phyloP scores from a whole-genome alignment of 2,888 invertebrate genomes.

The Ditylenchus weischeri region DNA sequence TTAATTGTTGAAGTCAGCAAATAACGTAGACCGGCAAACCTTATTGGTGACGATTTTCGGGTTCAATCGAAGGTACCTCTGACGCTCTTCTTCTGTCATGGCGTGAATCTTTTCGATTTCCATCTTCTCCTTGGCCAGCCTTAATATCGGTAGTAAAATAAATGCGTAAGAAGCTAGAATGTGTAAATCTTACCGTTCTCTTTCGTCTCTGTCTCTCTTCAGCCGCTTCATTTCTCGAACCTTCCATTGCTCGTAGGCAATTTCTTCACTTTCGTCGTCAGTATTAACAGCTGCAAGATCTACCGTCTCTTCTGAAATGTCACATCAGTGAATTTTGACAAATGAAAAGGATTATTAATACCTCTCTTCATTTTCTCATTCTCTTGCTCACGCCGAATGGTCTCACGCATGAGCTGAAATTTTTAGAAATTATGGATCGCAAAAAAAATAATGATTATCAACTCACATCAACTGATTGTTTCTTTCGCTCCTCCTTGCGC shows the following conservation, averaged over 20 bases:
- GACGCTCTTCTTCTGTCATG: conserved; percentile 92
- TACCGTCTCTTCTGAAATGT: conserved; percentile 49
- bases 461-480: conserved; percentile 73
- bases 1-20: conserved; percentile 12
- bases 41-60: conserved; percentile 91
- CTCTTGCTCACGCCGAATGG: conserved; percentile 76
- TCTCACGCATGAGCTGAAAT: conserved; percentile 76
- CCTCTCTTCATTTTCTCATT: conserved; percentile 65
- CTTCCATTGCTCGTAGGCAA: conserved; percentile 81
- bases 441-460: conserved; percentile 5
- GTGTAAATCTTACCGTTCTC: conserved; percentile 74
- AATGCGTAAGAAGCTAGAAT: neutral
- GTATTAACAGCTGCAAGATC: conserved; percentile 54
- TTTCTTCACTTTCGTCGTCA: conserved; percentile 58
- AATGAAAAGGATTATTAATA: neutral
- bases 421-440: neutral
- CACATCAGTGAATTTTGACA: neutral
- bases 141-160: neutral
- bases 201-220: conserved; percentile 90
- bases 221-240: conserved; percentile 89
- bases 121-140: conserved; percentile 49
- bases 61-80: conserved; percentile 81
- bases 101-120: conserved; percentile 79
- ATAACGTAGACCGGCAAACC: conserved; percentile 18
- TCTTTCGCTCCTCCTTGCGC: conserved; percentile 80